Evolutionary conservation across 2,797 vertebrate species (phyloP), one percentile per base, ranked within the genome.

Genomic region (Threskiornis aethiopicus): DNA sequence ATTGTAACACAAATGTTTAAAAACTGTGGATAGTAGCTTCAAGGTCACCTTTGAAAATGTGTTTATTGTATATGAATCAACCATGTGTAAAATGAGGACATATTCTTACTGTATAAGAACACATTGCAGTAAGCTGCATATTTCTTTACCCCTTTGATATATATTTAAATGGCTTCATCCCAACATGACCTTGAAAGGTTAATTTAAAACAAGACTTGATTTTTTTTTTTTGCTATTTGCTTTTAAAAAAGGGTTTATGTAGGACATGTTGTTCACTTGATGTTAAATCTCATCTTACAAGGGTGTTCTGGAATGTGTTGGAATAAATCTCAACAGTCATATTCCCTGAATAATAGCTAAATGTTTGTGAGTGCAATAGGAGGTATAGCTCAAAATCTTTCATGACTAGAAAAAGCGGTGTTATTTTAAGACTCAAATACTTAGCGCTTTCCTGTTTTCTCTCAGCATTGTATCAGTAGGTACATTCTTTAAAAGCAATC

Each of bases 221-320:
- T 65, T 76, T 70, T 77, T 47, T 69, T 11, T 49, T 67, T 84
- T 58, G 11, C 14, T 47, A 58, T 95, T 96, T 96, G 77, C 42
- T 94, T 95, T 51, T 5, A 64, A 79, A 88, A 87, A 84, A 49
- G 28, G 28, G 65, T 88, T 94, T 95, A 86, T 95, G 88, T 94
- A 96, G 97, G 84, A 97, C 96, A 95, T 37, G 89, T 87, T 96
- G 94, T 96, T 97, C 96, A 92, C 78, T 97, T 91, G 89, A 95
- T 94, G 90, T 91, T 89, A 97, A 96, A 97, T 95, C 89, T 95
- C 95, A 62, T 97, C 95, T 97, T 96, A 96, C 96, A 97, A 96
- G 94, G 85, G 94, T 96, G 94, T 90, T 96, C 95, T 96, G 97
- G 96, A 96, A 97, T 97, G 94, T 95, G 91, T 92, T 96, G 95